phyloP scores from a whole-genome alignment of 2,888 invertebrate genomes.

The Melanophora roralis region DNA sequence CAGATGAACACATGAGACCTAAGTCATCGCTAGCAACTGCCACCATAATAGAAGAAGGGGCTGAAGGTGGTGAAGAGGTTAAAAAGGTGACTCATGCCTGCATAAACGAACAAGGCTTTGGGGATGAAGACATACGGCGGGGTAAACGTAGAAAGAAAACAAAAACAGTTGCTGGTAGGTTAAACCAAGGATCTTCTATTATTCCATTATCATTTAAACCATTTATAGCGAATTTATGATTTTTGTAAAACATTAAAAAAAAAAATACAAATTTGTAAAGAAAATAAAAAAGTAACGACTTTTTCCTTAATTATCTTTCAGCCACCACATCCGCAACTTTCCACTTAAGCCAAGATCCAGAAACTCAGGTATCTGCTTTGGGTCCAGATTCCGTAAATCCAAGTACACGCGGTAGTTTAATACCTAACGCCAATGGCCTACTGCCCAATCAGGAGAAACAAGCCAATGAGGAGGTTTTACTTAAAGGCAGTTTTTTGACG shows the following conservation, averaged over 20 bases:
- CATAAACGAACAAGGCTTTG: conserved; percentile 74
- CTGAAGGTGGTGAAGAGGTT: conserved; percentile 61
- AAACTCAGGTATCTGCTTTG: conserved; percentile 83
- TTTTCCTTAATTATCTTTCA: background rate
- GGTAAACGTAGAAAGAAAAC: conserved; percentile 79
- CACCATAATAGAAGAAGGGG: conserved; percentile 53
- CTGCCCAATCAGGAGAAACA: conserved; percentile 70
- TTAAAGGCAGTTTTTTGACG: conserved; percentile 76
- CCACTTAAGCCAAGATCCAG: conserved; percentile 80
- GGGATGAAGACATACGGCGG: conserved; percentile 78
- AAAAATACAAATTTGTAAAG: too few species aligned
- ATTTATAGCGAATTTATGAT: too few species aligned
- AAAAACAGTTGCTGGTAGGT: conserved; percentile 69
- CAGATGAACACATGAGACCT: conserved; percentile 69
- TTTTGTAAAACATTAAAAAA: too few species aligned
- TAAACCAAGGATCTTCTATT: background rate
- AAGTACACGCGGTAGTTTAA: conserved; percentile 82
- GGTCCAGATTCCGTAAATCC: conserved; percentile 83
- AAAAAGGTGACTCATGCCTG: conserved; percentile 69
- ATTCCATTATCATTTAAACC: too few species aligned
- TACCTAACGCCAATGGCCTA: conserved; percentile 74
- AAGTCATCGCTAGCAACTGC: conserved; percentile 70
- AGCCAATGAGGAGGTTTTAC: conserved; percentile 73
- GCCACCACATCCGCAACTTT: conserved; percentile 68
- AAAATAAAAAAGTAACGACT: too few species aligned